Conservation (phyloP, 2,797 vertebrate species). For the Epinephelus awoara region DNA sequence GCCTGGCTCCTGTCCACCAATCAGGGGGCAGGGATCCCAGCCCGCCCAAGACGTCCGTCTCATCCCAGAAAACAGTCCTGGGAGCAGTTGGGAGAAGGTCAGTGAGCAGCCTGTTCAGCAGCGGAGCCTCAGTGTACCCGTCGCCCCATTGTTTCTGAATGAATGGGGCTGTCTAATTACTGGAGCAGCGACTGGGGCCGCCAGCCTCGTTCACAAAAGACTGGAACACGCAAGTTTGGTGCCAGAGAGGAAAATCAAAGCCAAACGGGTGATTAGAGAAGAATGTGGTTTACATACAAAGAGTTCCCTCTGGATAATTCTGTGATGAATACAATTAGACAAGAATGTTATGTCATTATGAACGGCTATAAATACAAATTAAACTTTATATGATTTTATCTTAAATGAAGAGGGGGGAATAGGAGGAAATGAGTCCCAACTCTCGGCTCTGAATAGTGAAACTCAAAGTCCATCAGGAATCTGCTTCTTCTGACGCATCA, state of each 20-base stretch:
- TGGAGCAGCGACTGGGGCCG: conserved; percentile 60
- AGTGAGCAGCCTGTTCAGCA: conserved; percentile 69
- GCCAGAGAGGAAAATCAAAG: conserved; percentile 64
- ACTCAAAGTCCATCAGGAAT: background rate
- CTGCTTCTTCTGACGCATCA: background rate
- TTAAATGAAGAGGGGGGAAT: background rate
- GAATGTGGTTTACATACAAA: conserved; percentile 64
- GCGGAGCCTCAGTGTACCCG: conserved; percentile 62
- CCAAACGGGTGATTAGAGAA: conserved; percentile 64
- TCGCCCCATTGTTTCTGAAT: conserved; percentile 72
- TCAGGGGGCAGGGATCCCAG: conserved; percentile 25
- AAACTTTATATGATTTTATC: background rate
- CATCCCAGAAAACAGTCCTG: conserved; percentile 51
- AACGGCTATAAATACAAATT: background rate
- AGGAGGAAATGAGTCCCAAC: too few species aligned
- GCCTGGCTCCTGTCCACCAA: conserved; percentile 45
- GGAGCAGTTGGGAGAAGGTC: conserved; percentile 73
- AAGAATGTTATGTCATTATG: conserved; percentile 49
- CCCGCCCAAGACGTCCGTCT: conserved; percentile 43
- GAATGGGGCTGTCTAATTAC: conserved; percentile 80
- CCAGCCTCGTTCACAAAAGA: conserved; percentile 66
- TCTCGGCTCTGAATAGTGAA: background rate
- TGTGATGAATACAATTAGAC: conserved; percentile 44
- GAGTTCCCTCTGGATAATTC: conserved; percentile 26
- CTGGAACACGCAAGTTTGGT: conserved; percentile 42